A percentile compares a stretch with the other conserved stretches of the same genome.
These are phyloP conservation scores for Hoplodrina ambigua DNA, from an alignment of 2,888 invertebrate genomes.

Conservation along the genomic window DNA sequence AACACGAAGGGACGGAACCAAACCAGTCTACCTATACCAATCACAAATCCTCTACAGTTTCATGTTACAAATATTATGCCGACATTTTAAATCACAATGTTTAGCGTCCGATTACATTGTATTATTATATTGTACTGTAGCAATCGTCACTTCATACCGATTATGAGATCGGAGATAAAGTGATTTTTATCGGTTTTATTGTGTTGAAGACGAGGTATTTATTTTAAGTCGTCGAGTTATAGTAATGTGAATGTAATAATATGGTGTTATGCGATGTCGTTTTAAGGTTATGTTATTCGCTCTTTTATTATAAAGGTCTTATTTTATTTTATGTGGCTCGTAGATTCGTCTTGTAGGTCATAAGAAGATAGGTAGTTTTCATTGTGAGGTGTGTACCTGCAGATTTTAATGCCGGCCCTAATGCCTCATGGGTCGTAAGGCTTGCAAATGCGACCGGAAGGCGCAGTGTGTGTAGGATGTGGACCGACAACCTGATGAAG, in stretches of 20 bases:
- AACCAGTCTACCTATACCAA: constrained; percentile 42
- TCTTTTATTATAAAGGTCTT: neutral
- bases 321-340: constrained; percentile 36
- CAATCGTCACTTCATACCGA: constrained; percentile 61
- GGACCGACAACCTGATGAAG: no score
- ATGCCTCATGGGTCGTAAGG: no score
- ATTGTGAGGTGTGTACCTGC: no score
- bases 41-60: constrained; percentile 54
- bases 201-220: constrained; percentile 36
- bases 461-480: no score
- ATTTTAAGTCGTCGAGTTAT: constrained; percentile 49
- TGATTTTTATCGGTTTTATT: constrained; percentile 60
- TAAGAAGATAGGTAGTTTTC: neutral
- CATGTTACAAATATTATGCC: constrained; percentile 72
- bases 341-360: neutral
- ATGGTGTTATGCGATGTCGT: constrained; percentile 14
- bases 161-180: constrained; percentile 58
- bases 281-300: constrained; percentile 28
- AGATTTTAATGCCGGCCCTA: no score
- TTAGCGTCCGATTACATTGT: constrained; percentile 51
- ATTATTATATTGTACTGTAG: constrained; percentile 49
- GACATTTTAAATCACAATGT: constrained; percentile 57
- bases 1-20: constrained; percentile 8
- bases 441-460: no score
- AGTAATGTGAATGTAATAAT: constrained; percentile 53